phyloP scores from a whole-genome alignment of 2,797 vertebrate genomes.

The Anableps anableps region DNA sequence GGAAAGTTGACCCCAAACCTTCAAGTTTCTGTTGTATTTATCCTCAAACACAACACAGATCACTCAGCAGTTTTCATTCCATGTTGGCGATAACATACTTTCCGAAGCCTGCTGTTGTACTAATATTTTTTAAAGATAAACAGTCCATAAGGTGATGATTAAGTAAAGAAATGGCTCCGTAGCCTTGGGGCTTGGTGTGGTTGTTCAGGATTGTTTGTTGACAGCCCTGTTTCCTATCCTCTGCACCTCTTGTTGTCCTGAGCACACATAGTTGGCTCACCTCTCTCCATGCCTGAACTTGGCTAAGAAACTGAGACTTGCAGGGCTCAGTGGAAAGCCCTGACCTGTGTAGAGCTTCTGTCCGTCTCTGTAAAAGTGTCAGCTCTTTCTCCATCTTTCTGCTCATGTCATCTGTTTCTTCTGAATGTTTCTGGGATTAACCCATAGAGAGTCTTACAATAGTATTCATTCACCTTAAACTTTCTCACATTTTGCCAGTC shows the following conservation, averaged over 20 bases:
- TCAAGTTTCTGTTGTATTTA: conserved; percentile 34
- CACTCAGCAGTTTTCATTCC: neutral
- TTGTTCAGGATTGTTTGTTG: conserved; percentile 76
- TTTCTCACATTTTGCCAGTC: neutral
- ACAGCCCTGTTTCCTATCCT: conserved; percentile 69
- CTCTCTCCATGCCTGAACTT: conserved; percentile 52
- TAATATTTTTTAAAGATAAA: conserved; percentile 27
- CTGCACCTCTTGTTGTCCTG: conserved; percentile 67
- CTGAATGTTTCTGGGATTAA: neutral
- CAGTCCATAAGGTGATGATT: conserved; percentile 68
- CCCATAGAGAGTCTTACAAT: neutral
- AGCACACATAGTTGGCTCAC: conserved; percentile 65
- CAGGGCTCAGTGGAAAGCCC: conserved; percentile 59
- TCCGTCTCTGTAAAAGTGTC: conserved; percentile 55
- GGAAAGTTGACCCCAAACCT: conserved; percentile 28
- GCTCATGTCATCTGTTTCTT: neutral
- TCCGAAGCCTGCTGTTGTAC: conserved; percentile 9
- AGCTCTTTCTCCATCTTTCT: neutral
- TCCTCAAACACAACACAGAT: conserved; percentile 17
- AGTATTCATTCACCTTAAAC: neutral
- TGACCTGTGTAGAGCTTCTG: conserved; percentile 67
- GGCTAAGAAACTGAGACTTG: conserved; percentile 56
- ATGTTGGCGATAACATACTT: conserved; percentile 27
- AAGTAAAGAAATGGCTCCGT: conserved; percentile 45
- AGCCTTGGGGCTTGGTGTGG: conserved; percentile 58